phyloP scores from a whole-genome alignment of 2,888 invertebrate genomes.

The Brachyptera putata region DNA sequence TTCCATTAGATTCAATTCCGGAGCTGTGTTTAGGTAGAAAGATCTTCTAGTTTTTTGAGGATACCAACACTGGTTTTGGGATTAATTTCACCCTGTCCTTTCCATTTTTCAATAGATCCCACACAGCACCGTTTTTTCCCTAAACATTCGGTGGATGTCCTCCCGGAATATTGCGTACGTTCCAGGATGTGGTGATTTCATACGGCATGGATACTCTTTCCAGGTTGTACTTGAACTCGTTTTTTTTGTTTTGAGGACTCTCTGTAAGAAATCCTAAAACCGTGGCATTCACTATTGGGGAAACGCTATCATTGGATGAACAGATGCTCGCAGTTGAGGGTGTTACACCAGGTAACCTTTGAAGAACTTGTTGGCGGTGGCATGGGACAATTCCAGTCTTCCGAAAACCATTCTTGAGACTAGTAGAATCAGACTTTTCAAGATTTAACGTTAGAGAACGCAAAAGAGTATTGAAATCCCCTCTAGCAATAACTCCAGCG shows the following conservation, averaged over 20 bases:
- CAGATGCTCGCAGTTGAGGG: too few species aligned
- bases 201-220: slow-evolving; percentile 8
- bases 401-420: slow-evolving; percentile 19
- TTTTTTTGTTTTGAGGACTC: not conserved
- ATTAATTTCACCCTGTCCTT: too few species aligned
- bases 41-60: too few species aligned
- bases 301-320: not conserved
- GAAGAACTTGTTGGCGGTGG: slow-evolving; percentile 3
- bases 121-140: too few species aligned
- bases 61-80: too few species aligned
- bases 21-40: too few species aligned
- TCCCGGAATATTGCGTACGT: too few species aligned
- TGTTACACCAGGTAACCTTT: slow-evolving; percentile 4
- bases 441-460: not conserved
- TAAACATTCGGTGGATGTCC: too few species aligned
- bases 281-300: not conserved
- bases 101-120: too few species aligned
- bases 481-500: slow-evolving; percentile 8
- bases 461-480: slow-evolving; percentile 10
- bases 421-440: not conserved
- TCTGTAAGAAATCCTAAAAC: slow-evolving; percentile 3
- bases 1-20: too few species aligned
- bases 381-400: slow-evolving; percentile 25
- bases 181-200: too few species aligned
- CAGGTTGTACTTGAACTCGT: slow-evolving; percentile 12